Evolutionary conservation across 2,113 vertebrate species (phyloP).

Genomic region (Fregata magnificens): DNA sequence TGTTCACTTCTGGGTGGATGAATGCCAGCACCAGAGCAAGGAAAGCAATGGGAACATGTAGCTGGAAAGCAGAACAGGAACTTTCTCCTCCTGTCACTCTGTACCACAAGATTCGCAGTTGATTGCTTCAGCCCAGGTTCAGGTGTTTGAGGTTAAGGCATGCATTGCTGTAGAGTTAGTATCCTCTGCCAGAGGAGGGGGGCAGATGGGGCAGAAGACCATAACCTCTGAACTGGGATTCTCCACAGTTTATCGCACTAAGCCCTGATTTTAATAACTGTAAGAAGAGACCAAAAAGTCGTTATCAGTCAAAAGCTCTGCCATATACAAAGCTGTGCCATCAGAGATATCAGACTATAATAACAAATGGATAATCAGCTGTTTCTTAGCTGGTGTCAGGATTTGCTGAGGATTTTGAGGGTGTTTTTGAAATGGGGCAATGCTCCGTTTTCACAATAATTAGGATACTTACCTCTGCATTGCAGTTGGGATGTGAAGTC

Average conservation of each 20-base stretch:
- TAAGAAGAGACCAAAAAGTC: neutral
- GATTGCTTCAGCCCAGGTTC: neutral
- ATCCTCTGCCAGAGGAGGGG: neutral
- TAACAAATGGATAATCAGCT: neutral
- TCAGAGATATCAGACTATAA: neutral
- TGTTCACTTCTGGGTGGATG: neutral
- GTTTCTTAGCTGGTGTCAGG: neutral
- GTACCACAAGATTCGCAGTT: neutral
- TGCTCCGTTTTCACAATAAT: neutral
- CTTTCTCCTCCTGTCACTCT: neutral
- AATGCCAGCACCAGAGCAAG: neutral
- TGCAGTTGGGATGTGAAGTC: neutral
- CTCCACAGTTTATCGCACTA: neutral
- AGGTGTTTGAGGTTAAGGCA: neutral
- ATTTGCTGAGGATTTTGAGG: neutral
- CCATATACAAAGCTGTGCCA: neutral
- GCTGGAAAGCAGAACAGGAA: neutral
- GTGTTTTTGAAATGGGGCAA: neutral
- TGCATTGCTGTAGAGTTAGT: neutral
- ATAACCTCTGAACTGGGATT: neutral
- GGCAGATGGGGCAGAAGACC: neutral
- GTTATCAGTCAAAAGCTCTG: neutral
- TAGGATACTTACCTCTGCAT: neutral
- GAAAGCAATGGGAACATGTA: neutral
- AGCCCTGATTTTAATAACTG: neutral